Base-by-base conservation (phyloP, 2,113 vertebrate genomes). In the Labrus mixtus region DNA sequence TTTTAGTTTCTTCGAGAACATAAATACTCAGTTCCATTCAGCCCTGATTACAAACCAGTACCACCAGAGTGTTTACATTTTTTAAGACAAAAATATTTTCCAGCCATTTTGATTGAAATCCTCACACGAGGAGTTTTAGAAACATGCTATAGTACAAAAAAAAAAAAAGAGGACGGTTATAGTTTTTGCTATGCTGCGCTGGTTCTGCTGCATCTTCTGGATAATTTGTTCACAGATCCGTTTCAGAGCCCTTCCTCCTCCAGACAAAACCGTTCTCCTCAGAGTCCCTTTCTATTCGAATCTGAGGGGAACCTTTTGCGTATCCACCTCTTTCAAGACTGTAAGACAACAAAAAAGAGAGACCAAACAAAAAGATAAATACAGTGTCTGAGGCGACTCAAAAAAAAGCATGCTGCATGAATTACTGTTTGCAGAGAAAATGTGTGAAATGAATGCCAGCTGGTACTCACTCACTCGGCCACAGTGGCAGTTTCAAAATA, bases 181-280 rank as follows among this genome's bases (percentile, higher is more conserved):
- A 17, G 41, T 70, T 75, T 37, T 75, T 37, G 23, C 36, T 10
- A 10, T 19, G 61, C n/a, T 60, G 56, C 19, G 50, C 20, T 17
- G 25, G 37, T 68, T 46, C 36, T 69, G 64, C 10, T 66, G 54
- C 11, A 19, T 62, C 45, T 73, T 77, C n/a, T 73, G 45, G 39
- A 64, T 1, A 6, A 7, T 53, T 82, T 76, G 69, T 77, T 97
- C 93, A 97, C 89, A 97, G 94, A 77, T 95, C 93, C 20, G 95
- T 95, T 93, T 97, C 95, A 82, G 95, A 96, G 92, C 93, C 92
- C 90, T 94, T 88, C 73, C 85, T 97, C 95, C 95, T 93, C n/a
- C n/a, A n/a, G 90, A 94, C 93, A 75, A 94, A 95, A 82, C 91
- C 89, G 60, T 86, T 90, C 76, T 95, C 94, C 85, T 95, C 95